Evolutionary conservation across 2,888 invertebrate genomes (phyloP), one percentile per base, ranked within the genome.

Genomic region (Nephrotoma appendiculata): DNA sequence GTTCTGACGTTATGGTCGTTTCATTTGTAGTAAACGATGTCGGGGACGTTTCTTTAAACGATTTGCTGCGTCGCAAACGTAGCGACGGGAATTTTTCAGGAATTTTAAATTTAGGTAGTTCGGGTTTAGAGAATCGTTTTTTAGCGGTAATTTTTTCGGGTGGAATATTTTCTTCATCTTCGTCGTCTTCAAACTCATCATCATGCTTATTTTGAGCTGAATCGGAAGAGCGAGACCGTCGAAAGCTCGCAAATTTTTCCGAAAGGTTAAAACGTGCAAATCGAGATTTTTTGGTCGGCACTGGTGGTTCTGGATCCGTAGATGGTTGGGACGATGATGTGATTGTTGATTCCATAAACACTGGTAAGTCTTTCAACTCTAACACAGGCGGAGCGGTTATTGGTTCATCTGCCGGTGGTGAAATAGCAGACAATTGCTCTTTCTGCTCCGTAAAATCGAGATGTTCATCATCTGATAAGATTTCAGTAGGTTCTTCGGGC

Each of bases 61-160:
- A 91, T 88, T 91, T 91, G 88, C 91, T 92, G 87, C 92, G 90
- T n/a, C 91, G 91, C 86, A 93, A 88, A 87, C 93, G 92, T 42
- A 94, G 91, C 15, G 94, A 94, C 6, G 96, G 94, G 88, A 96
- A 93, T 87, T 93, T 92, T 31, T 94, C 94, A 0, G 94, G 94
- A 88, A 95, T 90, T 88, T 94, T 94, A 88, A 95, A 93, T 89
- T 94, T 94, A 48, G 94, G 93, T 88, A 93, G 92, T 88, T 95
- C 94, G 0, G 94, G 93, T 87, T 93, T 89, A 6, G 91, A 92
- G 87, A 94, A 90, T 88, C 93, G 48, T 15, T 84, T 84, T 84
- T 84, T 84, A 1, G 42, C 42, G 12, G 84, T 84, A 84, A 84
- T 42, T n/a, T 84, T 84, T n/a, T 84, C 84, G 3, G 84, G n/a